phyloP scores from a whole-genome alignment of 2,797 vertebrate species.

The Poeciliopsis presidionis region DNA sequence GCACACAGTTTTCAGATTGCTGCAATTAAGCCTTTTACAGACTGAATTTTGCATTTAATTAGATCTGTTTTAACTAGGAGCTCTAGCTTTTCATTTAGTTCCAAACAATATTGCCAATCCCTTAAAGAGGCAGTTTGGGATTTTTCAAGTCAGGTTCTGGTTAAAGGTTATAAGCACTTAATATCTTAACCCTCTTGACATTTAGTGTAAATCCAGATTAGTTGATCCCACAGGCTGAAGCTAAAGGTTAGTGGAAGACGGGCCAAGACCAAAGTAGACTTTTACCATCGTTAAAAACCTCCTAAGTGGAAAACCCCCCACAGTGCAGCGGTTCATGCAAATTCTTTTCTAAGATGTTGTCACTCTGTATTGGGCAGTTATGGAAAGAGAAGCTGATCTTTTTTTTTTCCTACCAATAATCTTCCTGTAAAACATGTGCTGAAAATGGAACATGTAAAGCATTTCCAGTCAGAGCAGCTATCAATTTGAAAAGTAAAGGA shows the following conservation, averaged over 20 bases:
- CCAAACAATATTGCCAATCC: not conserved
- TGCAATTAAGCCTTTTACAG: not conserved
- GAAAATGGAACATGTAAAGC: not conserved
- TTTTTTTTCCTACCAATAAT: not conserved
- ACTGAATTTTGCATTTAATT: not conserved
- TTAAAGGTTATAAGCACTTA: conserved; percentile 1
- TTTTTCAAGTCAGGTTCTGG: not conserved
- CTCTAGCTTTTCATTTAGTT: not conserved
- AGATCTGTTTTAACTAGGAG: not conserved
- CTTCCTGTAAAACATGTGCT: not conserved
- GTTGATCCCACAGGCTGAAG: not conserved
- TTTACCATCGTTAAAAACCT: not conserved
- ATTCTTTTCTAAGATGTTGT: not conserved
- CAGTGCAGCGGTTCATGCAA: not conserved
- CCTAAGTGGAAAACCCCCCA: not conserved
- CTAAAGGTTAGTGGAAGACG: not conserved
- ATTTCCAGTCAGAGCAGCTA: not conserved
- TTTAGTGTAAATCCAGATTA: conserved; percentile 5
- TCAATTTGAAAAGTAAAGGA: not conserved
- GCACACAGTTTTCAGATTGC: not conserved
- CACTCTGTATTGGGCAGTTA: not conserved
- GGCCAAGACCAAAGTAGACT: not conserved
- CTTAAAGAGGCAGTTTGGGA: not conserved
- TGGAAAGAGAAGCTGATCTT: not conserved
- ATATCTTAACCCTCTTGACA: conserved; percentile 8